These are phyloP conservation scores for Antheraea yamamai DNA, from an alignment of 2,888 invertebrate species.

Conservation along the genomic window DNA sequence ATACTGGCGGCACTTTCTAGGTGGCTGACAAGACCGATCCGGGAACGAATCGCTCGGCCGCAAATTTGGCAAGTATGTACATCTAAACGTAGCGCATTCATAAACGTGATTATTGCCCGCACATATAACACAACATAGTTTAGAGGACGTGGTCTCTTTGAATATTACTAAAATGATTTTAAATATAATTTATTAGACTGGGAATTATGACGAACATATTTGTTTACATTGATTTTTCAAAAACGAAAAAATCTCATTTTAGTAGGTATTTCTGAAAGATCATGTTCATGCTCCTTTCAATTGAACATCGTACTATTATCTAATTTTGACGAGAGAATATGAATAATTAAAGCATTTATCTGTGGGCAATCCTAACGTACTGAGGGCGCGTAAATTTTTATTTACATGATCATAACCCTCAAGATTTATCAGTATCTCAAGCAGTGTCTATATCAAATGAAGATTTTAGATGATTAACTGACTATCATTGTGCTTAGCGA, in stretches of 20 bases:
- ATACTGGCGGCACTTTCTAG: too few species aligned
- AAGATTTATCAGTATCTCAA: constrained; percentile 33
- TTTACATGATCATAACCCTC: constrained; percentile 33
- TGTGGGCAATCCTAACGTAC: constrained; percentile 28
- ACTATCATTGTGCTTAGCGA: constrained; percentile 31
- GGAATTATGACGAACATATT: too few species aligned
- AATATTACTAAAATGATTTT: constrained; percentile 1
- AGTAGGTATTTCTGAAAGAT: constrained; percentile 11
- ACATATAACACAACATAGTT: background rate
- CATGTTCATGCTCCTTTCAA: constrained; percentile 24
- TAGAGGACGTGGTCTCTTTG: background rate
- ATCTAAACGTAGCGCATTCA: constrained; percentile 11
- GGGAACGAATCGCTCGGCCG: too few species aligned
- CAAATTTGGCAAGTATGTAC: too few species aligned
- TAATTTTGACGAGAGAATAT: constrained; percentile 21
- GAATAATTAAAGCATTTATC: constrained; percentile 24
- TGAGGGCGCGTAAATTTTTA: constrained; percentile 32
- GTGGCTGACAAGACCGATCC: too few species aligned
- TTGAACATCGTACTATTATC: constrained; percentile 19
- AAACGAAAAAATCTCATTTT: background rate
- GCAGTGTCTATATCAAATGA: constrained; percentile 28
- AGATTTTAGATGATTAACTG: constrained; percentile 35
- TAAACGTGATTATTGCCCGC: constrained; percentile 10
- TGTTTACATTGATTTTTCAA: background rate
- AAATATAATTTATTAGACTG: background rate